Evolutionary conservation across 2,797 vertebrate genomes (phyloP), one percentile per base, ranked within the genome.

Genomic region (Macropus fuliginosus): DNA sequence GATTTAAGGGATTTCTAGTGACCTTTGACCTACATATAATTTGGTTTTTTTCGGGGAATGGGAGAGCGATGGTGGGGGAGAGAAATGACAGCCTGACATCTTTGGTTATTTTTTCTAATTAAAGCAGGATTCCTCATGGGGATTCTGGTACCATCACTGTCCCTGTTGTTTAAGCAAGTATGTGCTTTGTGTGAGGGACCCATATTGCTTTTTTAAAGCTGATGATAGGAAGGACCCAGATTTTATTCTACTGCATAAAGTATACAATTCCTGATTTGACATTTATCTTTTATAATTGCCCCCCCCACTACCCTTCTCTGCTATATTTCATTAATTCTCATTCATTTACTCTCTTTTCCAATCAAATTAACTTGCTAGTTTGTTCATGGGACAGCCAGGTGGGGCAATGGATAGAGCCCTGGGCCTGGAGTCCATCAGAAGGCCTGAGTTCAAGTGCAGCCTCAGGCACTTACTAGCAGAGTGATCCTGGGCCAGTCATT

Each of bases 101-200:
- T 89, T 54, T 14, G 0, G 16, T 21, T 54, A 28, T 55, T 50
- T 89, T 87, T 89, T 16, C 54, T 29, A 5, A 66, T 28, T 5
- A 56, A 34, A 11, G 56, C 93, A 59, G 81, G 54, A 55, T 87
- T 74, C 54, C 54, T 34, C 57, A 46, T 1, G 24, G 74, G 66
- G n/a, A 10, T 1, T 0, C 0, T 0, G 52, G 55, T 52, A 11
- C 56, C 56, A 21, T 21, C 0, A 0, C 10, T n/a, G 54, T 29
- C 29, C 46, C 34, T 27, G 55, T 92, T 2, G 18, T 81, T 55
- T 0, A n/a, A 87, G 59, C 21, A 29, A 18, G 55, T 0, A 0
- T 13, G 31, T 29, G 40, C 29, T 54, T 92, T 62, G 5, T 54
- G 34, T 4, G 13, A 5, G 91, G 16, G 13, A 46, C 21, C 21